Percentiles rank a stretch among this genome's conserved stretches.
Evolutionary conservation across 2,797 vertebrate genomes (phyloP).

Genomic region (Hapalemur alaotrensis): DNA sequence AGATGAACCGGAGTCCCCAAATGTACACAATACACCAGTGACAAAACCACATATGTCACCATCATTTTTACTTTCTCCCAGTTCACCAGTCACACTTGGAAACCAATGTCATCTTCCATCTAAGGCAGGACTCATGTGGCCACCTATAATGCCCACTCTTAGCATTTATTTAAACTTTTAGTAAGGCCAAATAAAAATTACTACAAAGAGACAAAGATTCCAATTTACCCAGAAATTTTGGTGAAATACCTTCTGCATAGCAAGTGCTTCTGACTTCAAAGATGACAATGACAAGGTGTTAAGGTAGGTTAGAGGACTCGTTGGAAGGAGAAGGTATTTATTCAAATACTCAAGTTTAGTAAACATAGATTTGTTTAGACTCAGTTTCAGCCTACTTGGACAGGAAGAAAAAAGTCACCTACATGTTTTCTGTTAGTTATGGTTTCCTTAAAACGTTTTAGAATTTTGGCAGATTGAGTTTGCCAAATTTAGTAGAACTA

Average conservation of each 20-base stretch:
- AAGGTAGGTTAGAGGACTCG: not conserved
- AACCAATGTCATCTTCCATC: not conserved
- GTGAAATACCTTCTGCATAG: not conserved
- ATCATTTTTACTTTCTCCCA: not conserved
- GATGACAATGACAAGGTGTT: not conserved
- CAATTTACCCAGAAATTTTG: not conserved
- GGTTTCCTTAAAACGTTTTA: slow-evolving; percentile 63
- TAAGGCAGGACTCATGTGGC: not conserved
- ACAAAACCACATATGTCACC: not conserved
- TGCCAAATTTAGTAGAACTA: slow-evolving; percentile 32
- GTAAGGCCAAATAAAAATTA: not conserved
- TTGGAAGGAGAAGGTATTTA: not conserved
- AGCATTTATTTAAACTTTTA: not conserved
- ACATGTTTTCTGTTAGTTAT: slow-evolving; percentile 68
- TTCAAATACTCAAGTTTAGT: not conserved
- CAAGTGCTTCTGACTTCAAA: not conserved
- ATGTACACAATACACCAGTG: not conserved
- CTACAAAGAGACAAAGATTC: not conserved
- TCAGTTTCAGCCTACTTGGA: not conserved
- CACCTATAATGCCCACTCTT: not conserved
- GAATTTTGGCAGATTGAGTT: slow-evolving; percentile 60
- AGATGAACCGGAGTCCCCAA: not conserved
- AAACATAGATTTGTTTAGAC: not conserved
- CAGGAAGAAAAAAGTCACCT: not conserved
- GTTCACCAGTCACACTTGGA: not conserved